Evolutionary conservation across 1,140 invertebrate genomes (phyloP).

Genomic region (Thereuonema tuberculata): DNA sequence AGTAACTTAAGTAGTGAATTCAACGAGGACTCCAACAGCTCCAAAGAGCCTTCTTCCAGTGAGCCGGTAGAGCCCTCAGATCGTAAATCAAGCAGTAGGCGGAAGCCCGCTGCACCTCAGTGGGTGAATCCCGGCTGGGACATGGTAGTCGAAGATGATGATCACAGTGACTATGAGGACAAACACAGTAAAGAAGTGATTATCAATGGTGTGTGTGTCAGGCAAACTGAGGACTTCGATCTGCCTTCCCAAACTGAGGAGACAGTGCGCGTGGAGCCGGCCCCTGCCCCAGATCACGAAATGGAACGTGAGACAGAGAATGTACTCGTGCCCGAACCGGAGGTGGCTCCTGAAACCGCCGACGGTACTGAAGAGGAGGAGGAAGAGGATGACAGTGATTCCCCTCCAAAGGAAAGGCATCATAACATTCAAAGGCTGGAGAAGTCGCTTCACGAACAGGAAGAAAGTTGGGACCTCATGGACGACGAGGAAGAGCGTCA

Average conservation of each 20-base stretch:
- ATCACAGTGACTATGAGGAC: constrained; percentile 35
- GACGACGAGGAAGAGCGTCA: constrained; percentile 15
- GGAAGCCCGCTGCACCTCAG: constrained; percentile 89
- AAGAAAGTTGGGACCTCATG: constrained; percentile 19
- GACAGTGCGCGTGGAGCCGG: constrained; percentile 16
- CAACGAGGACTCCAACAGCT: constrained; percentile 10
- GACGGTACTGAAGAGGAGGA: constrained; percentile 8
- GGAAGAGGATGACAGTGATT: not conserved
- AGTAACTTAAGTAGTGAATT: constrained; percentile 65
- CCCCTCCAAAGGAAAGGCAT: not conserved
- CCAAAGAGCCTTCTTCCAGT: not conserved
- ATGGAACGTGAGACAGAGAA: constrained; percentile 8
- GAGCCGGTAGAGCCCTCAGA: constrained; percentile 25
- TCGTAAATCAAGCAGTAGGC: constrained; percentile 39
- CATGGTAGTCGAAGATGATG: constrained; percentile 23
- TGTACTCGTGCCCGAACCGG: constrained; percentile 7
- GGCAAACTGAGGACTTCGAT: constrained; percentile 39
- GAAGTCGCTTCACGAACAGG: constrained; percentile 17
- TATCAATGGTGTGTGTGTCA: constrained; percentile 82
- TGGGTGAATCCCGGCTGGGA: constrained; percentile 92
- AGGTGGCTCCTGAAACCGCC: constrained; percentile 1
- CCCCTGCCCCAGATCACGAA: constrained; percentile 14
- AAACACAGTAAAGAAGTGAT: constrained; percentile 49
- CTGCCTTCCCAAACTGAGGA: constrained; percentile 15
- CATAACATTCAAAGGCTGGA: constrained; percentile 18